Base-by-base conservation (phyloP, 2,888 invertebrate species). In the Sclerodermus sp. region DNA sequence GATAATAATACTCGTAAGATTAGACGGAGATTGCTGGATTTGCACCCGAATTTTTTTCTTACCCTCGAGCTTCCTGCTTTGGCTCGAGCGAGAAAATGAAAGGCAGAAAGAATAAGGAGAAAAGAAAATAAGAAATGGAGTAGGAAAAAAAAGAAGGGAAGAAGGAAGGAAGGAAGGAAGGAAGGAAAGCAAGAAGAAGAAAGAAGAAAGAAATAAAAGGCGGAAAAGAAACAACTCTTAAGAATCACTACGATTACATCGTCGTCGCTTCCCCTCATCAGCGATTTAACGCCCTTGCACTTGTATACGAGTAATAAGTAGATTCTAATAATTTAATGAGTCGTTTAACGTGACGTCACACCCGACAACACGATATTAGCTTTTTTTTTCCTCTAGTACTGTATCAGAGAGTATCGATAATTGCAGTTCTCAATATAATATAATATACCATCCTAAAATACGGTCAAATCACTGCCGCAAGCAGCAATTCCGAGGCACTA, bases 401-500 rank as follows among this genome's bases (percentile, higher is more conserved):
- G 66, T 63, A 66, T 68, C 67, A 62, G n/a, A 30, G 72, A 73
- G 71, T 71, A 72, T 70, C 69, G 68, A 72, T 72, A 73, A 71
- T 73, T 71, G 71, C 69, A 68, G 66, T 68, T 67, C 64, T 70
- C 65, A 67, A 71, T 73, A 71, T 71, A 68, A 71, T 71, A 72
- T 69, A 65, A 71, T 73, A 74, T 72, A 74, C 72, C 73, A 63
- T 74, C 70, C 73, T 73, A 76, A 76, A 77, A 77, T 77, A 77
- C 72, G 72, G 71, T 76, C 72, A 77, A 77, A 77, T 76, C 70
- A 72, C 77, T 77, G 77, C 77, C 67, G 59, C 70, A 71, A 74
- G 77, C 77, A 77, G 77, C 73, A 74, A 77, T 77, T 77, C 74
- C 77, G 77, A 77, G 77, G 77, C 77, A 77, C 77, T 77, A 77